Conservation (phyloP, 2,888 invertebrate species). For the Lycophotia porphyrea region DNA sequence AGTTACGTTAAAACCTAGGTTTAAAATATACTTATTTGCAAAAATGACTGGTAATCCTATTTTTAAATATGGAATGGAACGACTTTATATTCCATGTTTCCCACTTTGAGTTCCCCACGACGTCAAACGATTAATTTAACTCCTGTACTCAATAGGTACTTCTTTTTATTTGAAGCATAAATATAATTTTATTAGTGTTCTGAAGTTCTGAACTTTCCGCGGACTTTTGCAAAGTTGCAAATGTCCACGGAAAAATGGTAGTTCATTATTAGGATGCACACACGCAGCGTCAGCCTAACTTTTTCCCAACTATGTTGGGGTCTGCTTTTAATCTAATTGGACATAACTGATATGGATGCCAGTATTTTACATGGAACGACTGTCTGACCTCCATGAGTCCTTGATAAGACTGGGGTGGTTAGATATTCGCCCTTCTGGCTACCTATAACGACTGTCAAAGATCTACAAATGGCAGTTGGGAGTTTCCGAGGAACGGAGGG, state of each 20-base stretch:
- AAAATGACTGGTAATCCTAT: neutral
- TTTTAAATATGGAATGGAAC: neutral
- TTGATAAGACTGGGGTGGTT: neutral
- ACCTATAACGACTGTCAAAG: neutral
- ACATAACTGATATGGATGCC: neutral
- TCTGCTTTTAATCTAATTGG: neutral
- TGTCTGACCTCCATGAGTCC: neutral
- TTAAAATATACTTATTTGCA: neutral
- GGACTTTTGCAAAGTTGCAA: too few species aligned
- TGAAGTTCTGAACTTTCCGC: neutral
- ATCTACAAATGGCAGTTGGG: neutral
- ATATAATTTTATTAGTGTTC: too few species aligned
- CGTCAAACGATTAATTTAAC: conserved; percentile 16
- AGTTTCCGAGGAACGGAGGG: too few species aligned
- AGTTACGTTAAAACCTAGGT: neutral
- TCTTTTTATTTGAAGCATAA: neutral
- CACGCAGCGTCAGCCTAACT: neutral
- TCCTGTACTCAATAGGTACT: too few species aligned
- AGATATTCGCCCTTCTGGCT: neutral
- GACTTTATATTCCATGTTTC: neutral
- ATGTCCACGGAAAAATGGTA: too few species aligned
- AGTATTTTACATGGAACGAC: neutral
- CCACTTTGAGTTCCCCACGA: conserved; percentile 26
- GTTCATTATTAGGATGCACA: too few species aligned
- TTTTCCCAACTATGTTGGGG: neutral